Base-by-base conservation (phyloP, 92 coral and sea anemone species). In the Parazoanthus darwini region DNA sequence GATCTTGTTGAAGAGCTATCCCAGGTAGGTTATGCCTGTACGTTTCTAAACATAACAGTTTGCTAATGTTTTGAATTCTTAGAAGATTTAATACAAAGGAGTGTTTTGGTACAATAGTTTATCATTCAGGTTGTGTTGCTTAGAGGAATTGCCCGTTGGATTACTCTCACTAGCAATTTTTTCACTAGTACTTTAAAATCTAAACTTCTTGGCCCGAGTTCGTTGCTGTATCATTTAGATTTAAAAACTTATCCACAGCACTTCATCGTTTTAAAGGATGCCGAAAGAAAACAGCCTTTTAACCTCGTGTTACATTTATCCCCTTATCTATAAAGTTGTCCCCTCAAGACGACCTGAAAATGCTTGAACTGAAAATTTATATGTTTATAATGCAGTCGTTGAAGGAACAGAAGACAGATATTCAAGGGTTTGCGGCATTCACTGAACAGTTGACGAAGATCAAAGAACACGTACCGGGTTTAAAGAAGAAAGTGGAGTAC, bases 401-500 rank as follows among this genome's bases (percentile, higher is more conserved):
- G 91, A 93, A 94, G 82, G 94, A 94, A 59, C 93, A 91, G 87
- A 91, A 86, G 48, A 89, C 91, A 39, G 98, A 95, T 76, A 93
- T 94, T 80, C 92, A 85, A 78, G 95, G 93, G 11, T 97, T 97
- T 94, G 96, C 98, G 63, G 93, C 90, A 46, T 97, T 91, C 79
- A 97, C 92, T 33, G 81, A 86, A 81, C 90, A 89, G 81, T 94
- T 94, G 75, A 82, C 82, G 23, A 81, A 85, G 73, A 95, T 94
- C 85, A 97, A 94, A 82, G 92, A 91, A 43, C 92, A 90, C 76
- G 94, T 97, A 15, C 96, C 98, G 25, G 90, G 90, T 10, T 91
- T 97, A 86, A 96, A 95, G 82, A 91, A 89, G 79, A 95, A 93
- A 74, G 99, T 97, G 77, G 99, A 97, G 74, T 96, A 94, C 93